Percentiles rank a stretch among this genome's conserved stretches.
These are phyloP conservation scores for Halesus radiatus DNA, from an alignment of 1,140 invertebrate genomes.

Conservation along the genomic window DNA sequence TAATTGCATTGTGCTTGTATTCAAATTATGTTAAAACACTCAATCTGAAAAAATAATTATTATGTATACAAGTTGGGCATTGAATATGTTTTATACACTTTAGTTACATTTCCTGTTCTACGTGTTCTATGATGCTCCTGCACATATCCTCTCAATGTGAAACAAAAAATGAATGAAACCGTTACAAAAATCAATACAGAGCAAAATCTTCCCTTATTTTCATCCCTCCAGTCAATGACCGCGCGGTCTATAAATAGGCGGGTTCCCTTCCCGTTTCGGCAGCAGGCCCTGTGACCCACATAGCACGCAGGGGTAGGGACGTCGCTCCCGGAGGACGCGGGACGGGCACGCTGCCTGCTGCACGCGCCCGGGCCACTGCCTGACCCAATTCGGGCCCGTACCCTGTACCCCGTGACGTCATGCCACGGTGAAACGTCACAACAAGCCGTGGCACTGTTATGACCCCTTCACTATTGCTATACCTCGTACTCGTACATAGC, in stretches of 20 bases:
- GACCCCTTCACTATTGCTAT: neutral
- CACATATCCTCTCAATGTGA: too few relatives aligned
- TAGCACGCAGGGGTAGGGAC: neutral
- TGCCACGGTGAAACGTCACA: slow-evolving; percentile 18
- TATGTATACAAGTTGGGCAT: too few relatives aligned
- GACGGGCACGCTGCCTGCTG: slow-evolving; percentile 5
- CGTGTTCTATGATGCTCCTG: too few relatives aligned
- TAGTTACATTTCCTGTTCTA: too few relatives aligned
- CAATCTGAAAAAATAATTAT: too few relatives aligned
- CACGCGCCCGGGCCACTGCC: slow-evolving; percentile 9
- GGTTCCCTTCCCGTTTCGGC: neutral
- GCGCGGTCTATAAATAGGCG: slow-evolving; percentile 21
- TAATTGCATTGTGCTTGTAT: too few relatives aligned
- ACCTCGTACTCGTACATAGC: too few relatives aligned
- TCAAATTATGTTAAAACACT: too few relatives aligned
- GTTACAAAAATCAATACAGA: too few relatives aligned
- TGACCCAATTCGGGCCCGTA: slow-evolving; percentile 27
- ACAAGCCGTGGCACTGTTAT: neutral
- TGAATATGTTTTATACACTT: too few relatives aligned
- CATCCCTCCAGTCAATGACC: slow-evolving; percentile 4
- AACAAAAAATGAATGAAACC: too few relatives aligned
- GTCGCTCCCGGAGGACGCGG: neutral
- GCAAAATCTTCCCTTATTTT: too few relatives aligned
- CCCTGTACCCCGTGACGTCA: slow-evolving; percentile 23
- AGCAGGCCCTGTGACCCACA: slow-evolving; percentile 8